These are phyloP conservation scores for Calephelis perditalis DNA, from an alignment of 2,888 invertebrate species.

Conservation along the genomic window DNA sequence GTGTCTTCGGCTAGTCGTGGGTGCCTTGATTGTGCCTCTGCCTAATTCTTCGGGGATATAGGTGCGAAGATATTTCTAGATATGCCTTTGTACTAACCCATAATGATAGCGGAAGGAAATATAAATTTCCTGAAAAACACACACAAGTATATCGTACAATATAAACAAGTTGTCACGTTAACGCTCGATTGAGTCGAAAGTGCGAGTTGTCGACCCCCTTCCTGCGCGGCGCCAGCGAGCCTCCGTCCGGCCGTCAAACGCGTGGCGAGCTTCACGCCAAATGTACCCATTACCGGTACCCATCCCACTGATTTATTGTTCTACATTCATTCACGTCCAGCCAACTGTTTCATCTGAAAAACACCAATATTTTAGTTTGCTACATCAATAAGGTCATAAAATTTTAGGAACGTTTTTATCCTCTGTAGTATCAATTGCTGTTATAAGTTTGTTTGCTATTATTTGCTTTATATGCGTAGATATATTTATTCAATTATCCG, in stretches of 20 bases:
- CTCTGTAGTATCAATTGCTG: too few relatives aligned
- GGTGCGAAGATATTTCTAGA: too few relatives aligned
- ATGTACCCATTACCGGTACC: conserved; percentile 23
- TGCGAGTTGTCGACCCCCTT: conserved; percentile 50
- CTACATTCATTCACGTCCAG: conserved; percentile 18
- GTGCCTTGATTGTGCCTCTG: too few relatives aligned
- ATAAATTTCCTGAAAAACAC: background rate
- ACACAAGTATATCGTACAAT: conserved; percentile 15
- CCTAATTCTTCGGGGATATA: too few relatives aligned
- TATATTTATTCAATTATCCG: too few relatives aligned
- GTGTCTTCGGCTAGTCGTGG: too few relatives aligned
- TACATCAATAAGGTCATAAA: background rate
- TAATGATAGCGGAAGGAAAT: too few relatives aligned
- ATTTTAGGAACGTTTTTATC: too few relatives aligned
- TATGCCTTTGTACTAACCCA: too few relatives aligned
- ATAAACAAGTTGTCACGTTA: conserved; percentile 31
- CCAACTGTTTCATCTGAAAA: background rate
- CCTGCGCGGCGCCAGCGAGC: conserved; percentile 59
- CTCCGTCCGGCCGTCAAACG: conserved; percentile 49
- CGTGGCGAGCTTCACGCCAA: conserved; percentile 20
- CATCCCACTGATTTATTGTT: conserved; percentile 23
- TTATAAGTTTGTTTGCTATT: too few relatives aligned
- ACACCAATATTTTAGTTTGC: conserved; percentile 4
- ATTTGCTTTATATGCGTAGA: too few relatives aligned
- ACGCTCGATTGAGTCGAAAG: conserved; percentile 46